These are phyloP conservation scores for Melanophora roralis DNA, from an alignment of 2,888 invertebrate genomes.

Conservation along the genomic window DNA sequence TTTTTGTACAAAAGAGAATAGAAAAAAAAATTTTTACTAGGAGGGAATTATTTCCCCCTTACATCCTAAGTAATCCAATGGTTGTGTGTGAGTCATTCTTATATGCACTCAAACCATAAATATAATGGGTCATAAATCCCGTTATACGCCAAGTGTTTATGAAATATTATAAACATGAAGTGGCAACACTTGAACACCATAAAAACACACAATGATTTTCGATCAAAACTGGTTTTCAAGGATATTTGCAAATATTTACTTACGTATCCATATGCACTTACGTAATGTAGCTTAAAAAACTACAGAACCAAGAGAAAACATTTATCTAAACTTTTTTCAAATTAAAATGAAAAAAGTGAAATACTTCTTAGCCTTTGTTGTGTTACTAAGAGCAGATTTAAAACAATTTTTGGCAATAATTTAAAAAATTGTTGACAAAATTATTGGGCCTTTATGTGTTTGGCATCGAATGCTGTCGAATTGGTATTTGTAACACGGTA, in stretches of 20 bases:
- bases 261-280: neutral
- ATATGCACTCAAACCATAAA: constrained; percentile 16
- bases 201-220: constrained; percentile 2
- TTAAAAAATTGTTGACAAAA: no score
- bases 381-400: no score
- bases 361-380: no score
- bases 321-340: no score
- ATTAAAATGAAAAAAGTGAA: no score
- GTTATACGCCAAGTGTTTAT: constrained; percentile 58
- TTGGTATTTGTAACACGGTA: no score
- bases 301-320: no score
- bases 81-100: constrained; percentile 42
- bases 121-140: constrained; percentile 59
- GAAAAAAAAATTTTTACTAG: constrained; percentile 32
- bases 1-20: constrained; percentile 2
- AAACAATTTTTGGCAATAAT: no score
- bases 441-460: no score
- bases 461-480: no score
- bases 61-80: constrained; percentile 4
- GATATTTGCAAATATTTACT: constrained; percentile 8
- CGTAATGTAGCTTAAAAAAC: no score
- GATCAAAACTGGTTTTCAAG: no score
- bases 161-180: constrained; percentile 59
- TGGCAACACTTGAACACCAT: constrained; percentile 55
- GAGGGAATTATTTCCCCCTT: constrained; percentile 39